These are phyloP conservation scores for Atopsyche davidsoni DNA, from an alignment of 1,140 invertebrate species.

Conservation along the genomic window DNA sequence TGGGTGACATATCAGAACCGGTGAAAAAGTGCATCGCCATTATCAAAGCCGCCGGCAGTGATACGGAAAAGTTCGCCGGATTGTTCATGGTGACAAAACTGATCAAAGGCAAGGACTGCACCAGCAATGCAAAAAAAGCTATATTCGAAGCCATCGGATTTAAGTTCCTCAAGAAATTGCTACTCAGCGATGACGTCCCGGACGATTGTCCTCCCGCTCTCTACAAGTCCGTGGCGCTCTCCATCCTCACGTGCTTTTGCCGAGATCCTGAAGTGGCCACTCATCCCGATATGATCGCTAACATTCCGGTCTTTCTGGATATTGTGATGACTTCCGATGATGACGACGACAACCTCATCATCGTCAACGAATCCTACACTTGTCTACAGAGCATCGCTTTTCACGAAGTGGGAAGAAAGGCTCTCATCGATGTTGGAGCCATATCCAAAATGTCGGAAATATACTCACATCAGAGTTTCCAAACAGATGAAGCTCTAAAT, in stretches of 20 bases:
- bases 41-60: slow-evolving; percentile 68
- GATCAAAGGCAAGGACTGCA: slow-evolving; percentile 73
- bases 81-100: slow-evolving; percentile 86
- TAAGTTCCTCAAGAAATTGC: slow-evolving; percentile 71
- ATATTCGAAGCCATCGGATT: slow-evolving; percentile 85
- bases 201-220: slow-evolving; percentile 79
- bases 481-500: slow-evolving; percentile 77
- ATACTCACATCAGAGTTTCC: slow-evolving; percentile 77
- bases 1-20: slow-evolving; percentile 58
- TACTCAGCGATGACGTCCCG: slow-evolving; percentile 67
- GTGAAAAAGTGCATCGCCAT: slow-evolving; percentile 76
- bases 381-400: slow-evolving; percentile 74
- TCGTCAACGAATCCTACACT: slow-evolving; percentile 82
- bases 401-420: slow-evolving; percentile 65
- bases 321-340: slow-evolving; percentile 75
- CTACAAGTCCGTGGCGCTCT: slow-evolving; percentile 84
- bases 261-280: slow-evolving; percentile 69
- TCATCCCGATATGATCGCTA: slow-evolving; percentile 73
- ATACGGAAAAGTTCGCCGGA: slow-evolving; percentile 87
- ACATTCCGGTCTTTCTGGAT: slow-evolving; percentile 73
- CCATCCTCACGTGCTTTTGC: slow-evolving; percentile 77
- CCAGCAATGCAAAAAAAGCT: slow-evolving; percentile 61
- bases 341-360: slow-evolving; percentile 76
- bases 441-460: slow-evolving; percentile 77
- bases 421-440: slow-evolving; percentile 67